These are phyloP conservation scores for Nasonovia ribisnigri DNA, from an alignment of 2,888 invertebrate genomes.

Conservation along the genomic window DNA sequence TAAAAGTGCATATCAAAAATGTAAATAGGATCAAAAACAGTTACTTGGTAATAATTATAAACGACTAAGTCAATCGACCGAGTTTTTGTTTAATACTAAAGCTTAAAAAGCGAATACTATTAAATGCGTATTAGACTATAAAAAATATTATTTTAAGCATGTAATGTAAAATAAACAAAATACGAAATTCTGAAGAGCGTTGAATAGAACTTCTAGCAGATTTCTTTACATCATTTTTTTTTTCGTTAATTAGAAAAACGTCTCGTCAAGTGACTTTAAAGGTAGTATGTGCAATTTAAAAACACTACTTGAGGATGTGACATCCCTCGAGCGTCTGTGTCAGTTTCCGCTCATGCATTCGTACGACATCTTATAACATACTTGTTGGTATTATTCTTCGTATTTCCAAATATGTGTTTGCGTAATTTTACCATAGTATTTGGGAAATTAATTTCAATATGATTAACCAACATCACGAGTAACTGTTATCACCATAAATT, in stretches of 20 bases:
- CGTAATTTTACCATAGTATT: background rate
- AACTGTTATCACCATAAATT: conserved; percentile 1
- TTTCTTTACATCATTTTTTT: conserved; percentile 29
- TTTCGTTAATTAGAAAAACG: conserved; percentile 38
- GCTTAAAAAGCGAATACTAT: background rate
- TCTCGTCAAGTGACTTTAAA: conserved; percentile 22
- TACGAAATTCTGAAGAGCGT: background rate
- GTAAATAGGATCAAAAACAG: background rate
- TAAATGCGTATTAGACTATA: background rate
- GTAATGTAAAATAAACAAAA: background rate
- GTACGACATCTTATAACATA: background rate
- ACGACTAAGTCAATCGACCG: background rate
- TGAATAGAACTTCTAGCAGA: background rate
- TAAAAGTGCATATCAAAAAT: background rate
- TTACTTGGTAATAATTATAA: background rate
- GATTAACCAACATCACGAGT: background rate
- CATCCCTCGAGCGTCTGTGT: background rate
- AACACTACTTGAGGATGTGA: background rate
- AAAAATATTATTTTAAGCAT: background rate
- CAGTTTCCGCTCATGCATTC: background rate
- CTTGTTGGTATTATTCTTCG: background rate
- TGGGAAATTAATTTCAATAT: conserved; percentile 9
- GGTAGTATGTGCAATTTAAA: conserved; percentile 21
- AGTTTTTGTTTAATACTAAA: background rate
- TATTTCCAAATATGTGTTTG: background rate